Conservation (phyloP, 2,888 invertebrate genomes). For the Tridacna gigas region DNA sequence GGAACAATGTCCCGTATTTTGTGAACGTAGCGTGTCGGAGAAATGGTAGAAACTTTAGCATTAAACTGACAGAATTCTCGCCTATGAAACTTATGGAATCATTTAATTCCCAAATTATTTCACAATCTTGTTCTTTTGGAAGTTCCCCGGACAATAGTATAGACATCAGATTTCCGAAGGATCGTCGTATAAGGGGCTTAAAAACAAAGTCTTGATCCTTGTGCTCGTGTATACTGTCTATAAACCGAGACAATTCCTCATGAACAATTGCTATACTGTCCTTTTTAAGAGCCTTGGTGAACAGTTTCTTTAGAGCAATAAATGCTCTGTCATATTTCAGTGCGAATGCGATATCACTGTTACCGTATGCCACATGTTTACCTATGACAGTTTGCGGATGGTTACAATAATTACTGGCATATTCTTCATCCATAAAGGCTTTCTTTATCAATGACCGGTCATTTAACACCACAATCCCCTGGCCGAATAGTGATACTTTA, state of each 20-base stretch:
- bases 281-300: conserved; percentile 21
- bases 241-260: conserved; percentile 31
- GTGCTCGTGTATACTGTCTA: neutral
- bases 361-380: neutral
- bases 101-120: conserved; percentile 22
- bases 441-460: conserved; percentile 30
- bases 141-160: conserved; percentile 31
- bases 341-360: conserved; percentile 14
- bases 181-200: conserved; percentile 29
- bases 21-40: conserved; percentile 7
- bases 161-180: conserved; percentile 36
- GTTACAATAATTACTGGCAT: conserved; percentile 13
- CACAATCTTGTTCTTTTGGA: neutral
- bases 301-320: conserved; percentile 22
- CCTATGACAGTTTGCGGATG: conserved; percentile 26
- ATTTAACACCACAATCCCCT: conserved; percentile 36
- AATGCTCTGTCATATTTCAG: neutral
- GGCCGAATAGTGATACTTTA: conserved; percentile 22
- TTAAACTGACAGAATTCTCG: conserved; percentile 17
- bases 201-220: conserved; percentile 31
- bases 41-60: conserved; percentile 29
- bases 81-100: neutral
- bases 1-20: conserved; percentile 8
- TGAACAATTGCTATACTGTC: conserved; percentile 21
- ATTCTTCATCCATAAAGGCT: conserved; percentile 26